Evolutionary conservation across 2,888 invertebrate genomes (phyloP), one percentile per base, ranked within the genome.

Genomic region (Calameuta filiformis): DNA sequence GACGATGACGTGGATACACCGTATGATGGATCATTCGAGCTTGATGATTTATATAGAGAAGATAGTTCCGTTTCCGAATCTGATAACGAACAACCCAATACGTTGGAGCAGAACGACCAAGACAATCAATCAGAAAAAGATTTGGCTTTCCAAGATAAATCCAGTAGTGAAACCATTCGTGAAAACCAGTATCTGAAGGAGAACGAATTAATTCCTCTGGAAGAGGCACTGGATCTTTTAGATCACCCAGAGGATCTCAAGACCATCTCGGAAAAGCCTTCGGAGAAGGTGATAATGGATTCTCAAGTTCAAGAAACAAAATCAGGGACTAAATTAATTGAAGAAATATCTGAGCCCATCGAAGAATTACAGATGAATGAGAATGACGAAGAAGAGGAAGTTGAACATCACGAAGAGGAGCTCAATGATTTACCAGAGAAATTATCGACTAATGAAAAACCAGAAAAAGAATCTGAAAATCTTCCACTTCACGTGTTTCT

Each of bases 351-450:
- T 68, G 74, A 74, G 4, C 56, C 56, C 56, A 23, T 56, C 56
- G 23, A 56, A 56, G 56, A 56, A 23, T 56, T 23, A 6, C 23
- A 56, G 23, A 23, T 9, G 23, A 56, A 56, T 56, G 33, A 76
- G 33, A 79, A 79, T 12, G 84, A 87, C 1, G 83, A 82, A 30
- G 84, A 77, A 68, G 71, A 75, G 56, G 83, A 89, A 31, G 31
- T 30, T 15, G 68, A 68, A 37, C 85, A 86, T 0, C 81, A 74
- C 1, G 85, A 85, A 9, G 85, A 86, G 4, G 89, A 86, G 35
- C 89, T 92, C 35, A 91, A 91, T 75, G 90, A 91, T 0, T 84
- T 93, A 34, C 90, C 93, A 1, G 92, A 92, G 79, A 92, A 92
- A 79, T 76, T 92, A 0, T 85, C 88, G 1, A 86, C 86, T 75